Conservation (phyloP, 2,113 vertebrate species). For the Trinectes maculatus region DNA sequence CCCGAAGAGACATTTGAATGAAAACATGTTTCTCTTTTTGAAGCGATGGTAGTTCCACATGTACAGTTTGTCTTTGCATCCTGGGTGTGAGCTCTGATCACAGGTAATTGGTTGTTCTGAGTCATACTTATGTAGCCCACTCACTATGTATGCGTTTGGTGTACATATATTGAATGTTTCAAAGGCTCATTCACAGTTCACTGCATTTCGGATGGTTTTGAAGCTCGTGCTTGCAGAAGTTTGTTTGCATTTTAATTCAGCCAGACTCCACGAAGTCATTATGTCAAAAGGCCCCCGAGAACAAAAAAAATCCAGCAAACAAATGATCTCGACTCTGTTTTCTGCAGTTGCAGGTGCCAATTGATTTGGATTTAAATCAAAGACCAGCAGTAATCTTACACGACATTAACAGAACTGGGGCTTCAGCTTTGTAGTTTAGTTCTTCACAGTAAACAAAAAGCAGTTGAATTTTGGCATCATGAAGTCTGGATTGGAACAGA, state of each 20-base stretch:
- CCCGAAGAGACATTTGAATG: too few relatives aligned
- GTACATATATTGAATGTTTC: neutral
- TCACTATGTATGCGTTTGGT: too few relatives aligned
- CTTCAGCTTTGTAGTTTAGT: conserved; percentile 41
- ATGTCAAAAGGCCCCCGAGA: conserved; percentile 20
- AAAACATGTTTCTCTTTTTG: too few relatives aligned
- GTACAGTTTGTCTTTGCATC: neutral
- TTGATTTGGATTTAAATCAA: conserved; percentile 50
- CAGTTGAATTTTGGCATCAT: conserved; percentile 26
- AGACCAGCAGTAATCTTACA: conserved; percentile 26
- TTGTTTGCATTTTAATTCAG: conserved; percentile 5
- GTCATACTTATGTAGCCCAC: too few relatives aligned
- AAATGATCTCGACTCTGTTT: conserved; percentile 25
- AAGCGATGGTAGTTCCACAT: too few relatives aligned
- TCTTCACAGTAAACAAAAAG: conserved; percentile 29
- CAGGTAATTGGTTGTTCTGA: neutral
- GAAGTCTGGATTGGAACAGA: conserved; percentile 14
- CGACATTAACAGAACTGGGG: conserved; percentile 39
- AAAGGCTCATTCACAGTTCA: conserved; percentile 6
- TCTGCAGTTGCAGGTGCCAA: conserved; percentile 27
- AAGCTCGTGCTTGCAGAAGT: neutral
- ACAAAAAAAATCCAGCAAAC: conserved; percentile 15
- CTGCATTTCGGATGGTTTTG: neutral
- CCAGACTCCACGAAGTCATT: conserved; percentile 10
- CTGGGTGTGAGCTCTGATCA: neutral